phyloP scores from a whole-genome alignment of 2,888 invertebrate genomes.

The Acanthosepion pharaonis region DNA sequence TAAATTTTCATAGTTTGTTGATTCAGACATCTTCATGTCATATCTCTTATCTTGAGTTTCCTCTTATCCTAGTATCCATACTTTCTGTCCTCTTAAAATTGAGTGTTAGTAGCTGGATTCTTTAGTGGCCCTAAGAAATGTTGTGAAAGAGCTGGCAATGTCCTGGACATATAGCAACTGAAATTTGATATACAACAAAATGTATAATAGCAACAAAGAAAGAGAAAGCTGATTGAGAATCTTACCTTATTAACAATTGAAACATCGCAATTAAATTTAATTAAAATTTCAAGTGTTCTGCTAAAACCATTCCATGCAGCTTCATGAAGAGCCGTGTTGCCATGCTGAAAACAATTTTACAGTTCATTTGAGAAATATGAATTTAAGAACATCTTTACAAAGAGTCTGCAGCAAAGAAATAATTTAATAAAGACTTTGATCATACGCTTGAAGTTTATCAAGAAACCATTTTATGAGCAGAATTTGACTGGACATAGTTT shows the following conservation, averaged over 20 bases:
- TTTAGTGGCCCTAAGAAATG: too few species aligned
- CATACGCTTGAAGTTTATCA: neutral
- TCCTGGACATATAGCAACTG: too few species aligned
- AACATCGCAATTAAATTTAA: slow-evolving; percentile 79
- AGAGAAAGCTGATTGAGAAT: neutral
- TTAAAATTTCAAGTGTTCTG: slow-evolving; percentile 84
- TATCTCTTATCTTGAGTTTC: too few species aligned
- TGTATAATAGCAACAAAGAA: too few species aligned
- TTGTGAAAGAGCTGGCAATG: too few species aligned
- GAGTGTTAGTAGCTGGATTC: too few species aligned
- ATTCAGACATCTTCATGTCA: too few species aligned
- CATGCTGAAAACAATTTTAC: slow-evolving; percentile 80
- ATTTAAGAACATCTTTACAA: neutral
- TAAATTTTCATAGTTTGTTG: too few species aligned
- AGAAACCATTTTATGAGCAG: neutral
- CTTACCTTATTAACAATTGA: slow-evolving; percentile 74
- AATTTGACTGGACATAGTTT: neutral
- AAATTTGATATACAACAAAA: too few species aligned
- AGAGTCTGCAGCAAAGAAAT: neutral
- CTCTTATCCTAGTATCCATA: too few species aligned
- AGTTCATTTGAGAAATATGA: neutral
- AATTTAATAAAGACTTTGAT: neutral
- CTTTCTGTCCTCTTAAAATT: too few species aligned
- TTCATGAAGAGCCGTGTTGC: slow-evolving; percentile 94
- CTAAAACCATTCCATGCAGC: slow-evolving; percentile 96